These are phyloP conservation scores for Asarcornis scutulata DNA, from an alignment of 2,113 vertebrate species.

Conservation along the genomic window DNA sequence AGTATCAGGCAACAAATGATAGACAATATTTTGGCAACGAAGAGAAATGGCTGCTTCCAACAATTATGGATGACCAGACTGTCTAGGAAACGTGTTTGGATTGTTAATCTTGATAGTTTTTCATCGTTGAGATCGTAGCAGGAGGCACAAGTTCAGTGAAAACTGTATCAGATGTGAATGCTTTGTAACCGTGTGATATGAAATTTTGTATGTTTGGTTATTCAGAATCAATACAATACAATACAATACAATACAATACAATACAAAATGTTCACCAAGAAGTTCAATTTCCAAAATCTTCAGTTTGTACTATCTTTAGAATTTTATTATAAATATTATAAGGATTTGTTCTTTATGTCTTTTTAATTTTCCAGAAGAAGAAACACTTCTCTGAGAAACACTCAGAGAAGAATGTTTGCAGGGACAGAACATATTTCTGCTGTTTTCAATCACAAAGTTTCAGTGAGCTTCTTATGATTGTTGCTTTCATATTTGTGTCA, in stretches of 20 bases:
- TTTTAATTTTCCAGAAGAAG: background rate
- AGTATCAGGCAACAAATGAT: slow-evolving; percentile 21
- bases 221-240: background rate
- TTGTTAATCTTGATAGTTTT: background rate
- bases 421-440: background rate
- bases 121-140: background rate
- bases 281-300: background rate
- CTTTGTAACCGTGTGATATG: background rate
- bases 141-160: background rate
- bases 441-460: background rate
- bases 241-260: background rate
- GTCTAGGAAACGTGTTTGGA: background rate
- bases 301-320: background rate
- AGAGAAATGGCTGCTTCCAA: slow-evolving; percentile 19
- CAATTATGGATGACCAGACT: background rate
- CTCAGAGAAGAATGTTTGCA: background rate
- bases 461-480: background rate
- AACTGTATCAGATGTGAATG: background rate
- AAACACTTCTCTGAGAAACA: no score
- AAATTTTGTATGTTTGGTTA: background rate
- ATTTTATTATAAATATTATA: background rate
- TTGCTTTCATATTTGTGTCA: background rate
- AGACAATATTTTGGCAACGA: slow-evolving; percentile 34
- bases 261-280: no score
- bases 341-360: background rate